Evolutionary conservation across 2,888 invertebrate genomes (phyloP), one percentile per base, ranked within the genome.

Genomic region (Mesorhabditis spiculigera): DNA sequence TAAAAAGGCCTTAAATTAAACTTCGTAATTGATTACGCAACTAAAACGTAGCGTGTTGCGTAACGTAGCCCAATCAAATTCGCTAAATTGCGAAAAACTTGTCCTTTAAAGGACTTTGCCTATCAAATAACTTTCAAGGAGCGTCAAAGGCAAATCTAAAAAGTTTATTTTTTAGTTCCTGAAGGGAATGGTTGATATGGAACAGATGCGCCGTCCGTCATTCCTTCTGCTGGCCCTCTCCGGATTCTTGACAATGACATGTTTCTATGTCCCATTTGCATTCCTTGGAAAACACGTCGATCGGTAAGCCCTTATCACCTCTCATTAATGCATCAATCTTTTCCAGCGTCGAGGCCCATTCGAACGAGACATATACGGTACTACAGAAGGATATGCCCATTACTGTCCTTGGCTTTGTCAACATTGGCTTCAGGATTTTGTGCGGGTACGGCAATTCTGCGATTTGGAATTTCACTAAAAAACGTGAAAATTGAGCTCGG

Each of bases 221-320:
- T 97, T 97, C 87, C 88, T 94, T 71, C 89, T 96, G 63, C 89
- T 98, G 64, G 92, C 93, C 4, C 80, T 93, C 44, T 93, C 94
- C 76, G 96, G 96, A 43, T 93, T 94, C 83, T 90, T 96, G 75
- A 95, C 95, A 0, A 93, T 95, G 91, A 91, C 94, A 88, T 95
- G 95, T 82, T 94, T 95, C 89, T 95, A 94, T 86, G 93, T 95
- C 6, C 96, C 96, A 0, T 96, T 92, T 86, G 90, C 92, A 87
- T 95, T 91, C 83, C 88, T 93, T 69, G 93, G 94, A 43, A 82
- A 80, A 68, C 83, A 93, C 78, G 93, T 92, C 0, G 81, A 82
- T 4, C 77, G 80, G 0, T 87, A 88, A 6, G n/a, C 13, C 45
- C 43, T 13, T 58, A 45, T 61, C 43, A 42, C 63, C 10, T 61